A percentile compares a stretch with the other conserved stretches of the same genome.
These are phyloP conservation scores for Epistrophe grossulariae DNA, from an alignment of 2,888 invertebrate genomes.

Conservation along the genomic window DNA sequence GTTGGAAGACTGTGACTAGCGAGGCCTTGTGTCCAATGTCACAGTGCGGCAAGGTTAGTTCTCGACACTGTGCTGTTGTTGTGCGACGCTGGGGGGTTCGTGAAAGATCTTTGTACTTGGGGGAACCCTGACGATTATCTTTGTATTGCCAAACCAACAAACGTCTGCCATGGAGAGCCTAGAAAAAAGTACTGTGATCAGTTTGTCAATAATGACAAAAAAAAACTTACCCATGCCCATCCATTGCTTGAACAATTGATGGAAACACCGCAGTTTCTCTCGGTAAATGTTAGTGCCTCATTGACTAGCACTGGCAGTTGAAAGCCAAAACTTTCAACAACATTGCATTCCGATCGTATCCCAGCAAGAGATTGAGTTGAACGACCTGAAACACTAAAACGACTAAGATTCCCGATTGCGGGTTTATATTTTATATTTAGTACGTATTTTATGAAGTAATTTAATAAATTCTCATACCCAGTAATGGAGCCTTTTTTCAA, in stretches of 20 bases:
- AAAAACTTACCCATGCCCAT: conserved; percentile 86
- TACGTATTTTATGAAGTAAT: background rate
- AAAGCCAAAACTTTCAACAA: conserved; percentile 91
- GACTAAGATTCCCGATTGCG: conserved; percentile 79
- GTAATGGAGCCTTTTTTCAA: conserved; percentile 79
- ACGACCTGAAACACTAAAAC: conserved; percentile 86
- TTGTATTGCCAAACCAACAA: conserved; percentile 93
- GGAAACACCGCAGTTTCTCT: conserved; percentile 85
- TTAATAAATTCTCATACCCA: conserved; percentile 74
- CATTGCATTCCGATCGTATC: conserved; percentile 89
- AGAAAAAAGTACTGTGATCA: conserved; percentile 78
- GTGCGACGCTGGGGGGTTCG: conserved; percentile 84
- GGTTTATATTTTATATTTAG: background rate
- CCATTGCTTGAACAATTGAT: conserved; percentile 85
- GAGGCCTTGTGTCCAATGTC: conserved; percentile 96
- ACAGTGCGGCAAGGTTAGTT: conserved; percentile 94
- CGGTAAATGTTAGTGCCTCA: conserved; percentile 93
- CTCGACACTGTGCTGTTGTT: conserved; percentile 88
- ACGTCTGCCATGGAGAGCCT: conserved; percentile 94
- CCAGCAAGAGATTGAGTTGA: conserved; percentile 89
- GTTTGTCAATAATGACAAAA: conserved; percentile 4
- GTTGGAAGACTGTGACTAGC: conserved; percentile 89
- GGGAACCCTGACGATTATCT: conserved; percentile 80
- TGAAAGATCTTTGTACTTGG: conserved; percentile 76
- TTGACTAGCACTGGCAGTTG: conserved; percentile 94